Evolutionary conservation across 2,113 vertebrate species (phyloP), one percentile per base, ranked within the genome.

Genomic region (Pedionomus torquatus): DNA sequence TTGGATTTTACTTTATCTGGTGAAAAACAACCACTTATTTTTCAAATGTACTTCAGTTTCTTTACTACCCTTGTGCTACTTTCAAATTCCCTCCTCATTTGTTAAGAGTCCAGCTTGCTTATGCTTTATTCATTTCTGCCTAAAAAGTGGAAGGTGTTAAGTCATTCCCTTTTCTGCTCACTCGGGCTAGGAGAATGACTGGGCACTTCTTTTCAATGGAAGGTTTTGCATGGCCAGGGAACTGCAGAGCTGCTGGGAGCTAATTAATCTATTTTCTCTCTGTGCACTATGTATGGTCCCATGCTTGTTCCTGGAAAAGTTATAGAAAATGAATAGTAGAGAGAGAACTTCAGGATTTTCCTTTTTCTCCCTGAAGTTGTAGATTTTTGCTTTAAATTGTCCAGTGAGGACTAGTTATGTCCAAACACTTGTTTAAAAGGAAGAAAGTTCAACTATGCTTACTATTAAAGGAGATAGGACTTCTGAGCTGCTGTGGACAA

Each of bases 221-320:
- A 90, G 61, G 41, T 54, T 96, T 86, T 93, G n/a, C 83, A 71
- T 26, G 48, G 43, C 61, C 19, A 14, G 72, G 37, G 74, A 90
- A 28, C 83, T 89, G 78, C 33, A 94, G 89, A 76, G 94, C 96
- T 93, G 76, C 90, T 93, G 95, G 86, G 92, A 95, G 52, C 83
- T 90, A 95, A 97, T 90, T 95, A 91, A 92, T 90, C 41, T 64
- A 25, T 49, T 90, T 91, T 66, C 55, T 69, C 33, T 71, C 83
- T 75, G 37, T 2, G 3, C 48, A 35, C 63, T 55, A 19, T 57
- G 64, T 39, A 68, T 64, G 24, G 57, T 44, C 87, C 63, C 89
- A 93, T 52, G 54, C 82, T 72, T 76, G 63, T 9, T 96, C 84
- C 81, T 79, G 57, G 44, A 76, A 91, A 93, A 65, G 30, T 65